Evolutionary conservation across 2,797 vertebrate species (phyloP), one percentile per base, ranked within the genome.

Genomic region (Siniperca undulata): DNA sequence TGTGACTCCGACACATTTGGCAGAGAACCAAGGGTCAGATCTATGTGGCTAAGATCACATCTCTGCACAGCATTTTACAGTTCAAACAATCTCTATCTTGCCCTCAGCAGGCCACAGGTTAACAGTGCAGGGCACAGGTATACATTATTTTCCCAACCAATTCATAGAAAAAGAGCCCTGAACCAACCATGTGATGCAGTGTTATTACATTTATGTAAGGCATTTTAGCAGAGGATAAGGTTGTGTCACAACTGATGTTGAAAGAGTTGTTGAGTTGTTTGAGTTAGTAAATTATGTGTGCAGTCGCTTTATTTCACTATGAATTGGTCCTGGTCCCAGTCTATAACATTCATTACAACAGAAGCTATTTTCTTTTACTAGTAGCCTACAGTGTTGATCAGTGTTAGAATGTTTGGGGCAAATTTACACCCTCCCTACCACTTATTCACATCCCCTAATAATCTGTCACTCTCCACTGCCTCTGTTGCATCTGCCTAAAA

Each of bases 91-190:
- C 27, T 72, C 60, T 20, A 9, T 58, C 36, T 70, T 66, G 58
- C 71, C 30, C 61, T 52, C 34, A 61, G 44, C 42, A 19, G 38
- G 48, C 59, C 71, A 46, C 19, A 70, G 77, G 75, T 78, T 83
- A 89, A 82, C 70, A 30, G 16, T 36, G 44, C 42, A 19, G 38
- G 48, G 62, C 71, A 46, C 19, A 70, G 77, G 75, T 78, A 79
- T 85, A 77, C 67, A 85, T 72, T 77, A 17, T 13, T 76, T 79
- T 87, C n/a, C 27, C n/a, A 74, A 40, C 44, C n/a, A 74, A 70
- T 64, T 66, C 81, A 84, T 9, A 55, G 27, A 27, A 82, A 81
- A 82, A 52, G 22, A 34, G 24, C n/a, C 42, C 22, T 36, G 19
- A 74, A 52, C 27, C 27, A 81, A 40, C 30, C 19, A 42, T 55